Evolutionary conservation across 2,797 vertebrate species (phyloP).

Genomic region (Champsocephalus gunnari): DNA sequence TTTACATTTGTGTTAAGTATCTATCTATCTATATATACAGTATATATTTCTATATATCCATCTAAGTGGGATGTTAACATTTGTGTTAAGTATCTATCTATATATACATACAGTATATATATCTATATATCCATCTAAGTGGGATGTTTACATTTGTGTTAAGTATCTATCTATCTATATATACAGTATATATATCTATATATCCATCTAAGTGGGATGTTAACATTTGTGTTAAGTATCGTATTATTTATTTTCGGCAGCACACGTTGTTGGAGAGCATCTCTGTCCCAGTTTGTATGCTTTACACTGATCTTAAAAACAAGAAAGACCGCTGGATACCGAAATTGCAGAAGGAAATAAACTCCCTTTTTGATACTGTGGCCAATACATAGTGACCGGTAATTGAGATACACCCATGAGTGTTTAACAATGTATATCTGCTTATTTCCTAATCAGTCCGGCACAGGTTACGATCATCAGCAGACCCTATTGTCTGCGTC

Average conservation of each 20-base stretch:
- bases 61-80: background rate
- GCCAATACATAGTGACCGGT: constrained; percentile 34
- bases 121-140: background rate
- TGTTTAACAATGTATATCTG: constrained; percentile 51
- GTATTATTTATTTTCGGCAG: background rate
- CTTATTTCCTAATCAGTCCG: constrained; percentile 46
- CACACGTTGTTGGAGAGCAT: constrained; percentile 17
- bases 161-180: no score
- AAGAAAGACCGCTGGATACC: constrained; percentile 24
- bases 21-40: background rate
- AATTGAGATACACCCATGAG: constrained; percentile 37
- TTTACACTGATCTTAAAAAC: constrained; percentile 3
- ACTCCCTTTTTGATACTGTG: constrained; percentile 20
- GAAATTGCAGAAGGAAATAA: constrained; percentile 6
- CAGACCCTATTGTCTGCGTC: constrained; percentile 63
- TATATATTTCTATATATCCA: background rate
- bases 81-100: background rate
- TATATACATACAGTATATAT: background rate
- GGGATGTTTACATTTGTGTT: no score
- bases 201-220: background rate
- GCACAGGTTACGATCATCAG: constrained; percentile 58
- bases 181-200: background rate
- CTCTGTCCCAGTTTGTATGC: constrained; percentile 9
- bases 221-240: no score
- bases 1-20: no score